Base-by-base conservation (phyloP, 2,888 invertebrate genomes). In the Adineta ricciae region DNA sequence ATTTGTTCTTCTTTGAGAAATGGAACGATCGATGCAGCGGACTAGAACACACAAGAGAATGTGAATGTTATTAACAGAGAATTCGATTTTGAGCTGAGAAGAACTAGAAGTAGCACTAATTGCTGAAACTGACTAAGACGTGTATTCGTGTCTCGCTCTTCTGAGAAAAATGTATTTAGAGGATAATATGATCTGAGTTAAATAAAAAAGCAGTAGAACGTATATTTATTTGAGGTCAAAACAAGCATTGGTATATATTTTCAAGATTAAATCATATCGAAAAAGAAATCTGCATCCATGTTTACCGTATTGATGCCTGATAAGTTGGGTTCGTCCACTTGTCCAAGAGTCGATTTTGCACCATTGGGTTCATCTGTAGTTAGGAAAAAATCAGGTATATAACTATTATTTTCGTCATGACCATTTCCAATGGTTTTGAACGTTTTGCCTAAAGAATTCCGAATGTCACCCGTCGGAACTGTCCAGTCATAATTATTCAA, bases 221-320 rank as follows among this genome's bases (percentile, higher is more conserved):
- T 32, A 64, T 64, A 64, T 27, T 27, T 64, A 36, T 36, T 64
- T 3, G 32, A 19, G 19, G 64, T 16, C 32, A 64, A 64, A 64
- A 64, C 64, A 64, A 64, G 3, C 4, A 36, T 32, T 27, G 4
- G 16, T 64, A 46, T 46, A 46, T 64, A 27, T 32, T 19, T 64
- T 64, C 7, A 27, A 56, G 11, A 9, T 56, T 27, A 64, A 64
- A 64, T 27, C 64, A 64, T 64, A 64, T 64, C 32, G 5, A 64
- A 64, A 32, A 64, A 64, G 32, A 32, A 64, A 64, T 64, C 64
- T 64, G 64, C 64, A 64, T 64, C 64, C 27, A 64, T 32, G 64
- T 64, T 64, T 64, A 64, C 64, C 64, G 64, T n/a, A 64, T 64
- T 64, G 64, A 64, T 64, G 64, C 32, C 64, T 36, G 64, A 32